These are phyloP conservation scores for Rousettus madagascariensis DNA, from an alignment of 2,797 vertebrate genomes.

Conservation along the genomic window DNA sequence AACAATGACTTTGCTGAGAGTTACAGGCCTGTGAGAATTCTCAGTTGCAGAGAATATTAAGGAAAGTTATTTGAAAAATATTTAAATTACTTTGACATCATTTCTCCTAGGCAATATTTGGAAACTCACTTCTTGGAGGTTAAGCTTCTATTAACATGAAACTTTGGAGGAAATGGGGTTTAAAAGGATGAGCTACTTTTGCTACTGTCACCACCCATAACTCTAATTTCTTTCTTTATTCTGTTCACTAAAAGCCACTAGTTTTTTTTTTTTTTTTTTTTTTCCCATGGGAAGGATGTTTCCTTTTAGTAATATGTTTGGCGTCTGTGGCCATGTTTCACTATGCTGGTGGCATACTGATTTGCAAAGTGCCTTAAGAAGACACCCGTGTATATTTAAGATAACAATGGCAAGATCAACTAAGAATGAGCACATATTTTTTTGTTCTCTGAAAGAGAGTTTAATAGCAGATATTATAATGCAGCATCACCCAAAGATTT, in stretches of 20 bases:
- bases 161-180: neutral
- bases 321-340: neutral
- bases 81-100: neutral
- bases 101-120: neutral
- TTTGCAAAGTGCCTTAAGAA: neutral
- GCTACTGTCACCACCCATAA: neutral
- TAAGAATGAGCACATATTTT: neutral
- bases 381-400: neutral
- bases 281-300: neutral
- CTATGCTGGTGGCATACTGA: neutral
- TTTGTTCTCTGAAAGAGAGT: neutral
- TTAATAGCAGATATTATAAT: neutral
- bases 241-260: neutral
- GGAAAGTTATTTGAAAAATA: constrained; percentile 46
- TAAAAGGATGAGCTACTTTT: constrained; percentile 14
- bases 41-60: neutral
- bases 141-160: neutral
- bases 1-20: constrained; percentile 36
- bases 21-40: constrained; percentile 20
- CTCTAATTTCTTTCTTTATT: neutral
- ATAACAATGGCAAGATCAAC: neutral
- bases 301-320: neutral
- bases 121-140: neutral
- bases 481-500: neutral
- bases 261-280: neutral